Base-by-base conservation (phyloP, 2,797 vertebrate species). In the Phaenicophaeus curvirostris region DNA sequence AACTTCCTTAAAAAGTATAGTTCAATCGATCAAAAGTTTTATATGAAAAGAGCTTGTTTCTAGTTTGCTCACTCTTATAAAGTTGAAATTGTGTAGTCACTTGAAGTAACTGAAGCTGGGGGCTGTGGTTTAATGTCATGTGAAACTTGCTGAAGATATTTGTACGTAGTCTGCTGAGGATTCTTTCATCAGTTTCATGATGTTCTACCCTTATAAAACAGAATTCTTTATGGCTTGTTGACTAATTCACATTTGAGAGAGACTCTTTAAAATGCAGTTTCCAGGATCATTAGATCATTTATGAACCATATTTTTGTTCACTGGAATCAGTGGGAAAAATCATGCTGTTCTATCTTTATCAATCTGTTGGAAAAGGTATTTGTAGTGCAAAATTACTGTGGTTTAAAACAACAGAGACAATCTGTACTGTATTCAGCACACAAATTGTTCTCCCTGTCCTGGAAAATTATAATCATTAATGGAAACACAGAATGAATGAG, bases 261-360 rank as follows among this genome's bases (percentile, higher is more conserved):
- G 4, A 58, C 20, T 86, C 23, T 53, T 87, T 85, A 93, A 86
- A 85, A 85, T 58, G 75, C 37, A 68, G 37, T 76, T 95, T 89
- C 46, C 35, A 51, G 57, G 84, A 87, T 87, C 84, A 83, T 90
- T 92, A 89, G 57, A 74, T 89, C 41, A 77, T 68, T 90, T 89
- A 93, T 89, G 33, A 41, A 37, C 67, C 3, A 0, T 77, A 28
- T 59, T 79, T 90, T 41, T 46, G 19, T 76, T 85, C 51, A 58
- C 3, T 93, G n/a, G 53, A 78, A 54, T 88, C 35, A 44, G 20
- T 69, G 57, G 55, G n/a, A 69, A 90, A 95, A 90, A 63, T 50
- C 67, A 13, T 59, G 54, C 69, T 89, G 62, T 39, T 95, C 17
- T 65, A 17, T 39, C 20, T 18, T 67, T 65, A 68, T 85, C 50